A percentile compares a stretch with the other conserved stretches of the same genome.
Conservation (phyloP, 2,797 vertebrate species). For the Hydrocynus forskahlii region DNA sequence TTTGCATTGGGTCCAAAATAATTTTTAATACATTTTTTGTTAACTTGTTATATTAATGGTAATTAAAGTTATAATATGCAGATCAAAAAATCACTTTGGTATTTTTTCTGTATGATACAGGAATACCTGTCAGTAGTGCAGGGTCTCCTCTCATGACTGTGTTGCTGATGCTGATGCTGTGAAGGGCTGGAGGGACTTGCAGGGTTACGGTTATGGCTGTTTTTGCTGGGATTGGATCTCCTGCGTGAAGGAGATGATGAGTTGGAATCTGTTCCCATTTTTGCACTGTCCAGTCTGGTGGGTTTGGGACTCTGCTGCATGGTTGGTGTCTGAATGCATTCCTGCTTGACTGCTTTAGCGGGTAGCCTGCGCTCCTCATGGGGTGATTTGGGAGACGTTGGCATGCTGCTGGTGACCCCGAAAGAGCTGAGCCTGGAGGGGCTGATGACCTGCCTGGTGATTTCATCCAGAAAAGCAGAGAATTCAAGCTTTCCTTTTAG, state of each 20-base stretch:
- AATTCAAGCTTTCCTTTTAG: slow-evolving; percentile 81
- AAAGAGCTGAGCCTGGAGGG: slow-evolving; percentile 77
- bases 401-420: slow-evolving; percentile 61
- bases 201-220: slow-evolving; percentile 41
- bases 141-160: slow-evolving; percentile 43
- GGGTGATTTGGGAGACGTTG: slow-evolving; percentile 32
- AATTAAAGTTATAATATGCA: no score
- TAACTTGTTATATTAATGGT: no score
- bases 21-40: background rate
- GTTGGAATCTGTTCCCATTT: slow-evolving; percentile 37
- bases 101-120: background rate
- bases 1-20: background rate
- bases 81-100: no score
- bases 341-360: slow-evolving; percentile 49
- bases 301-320: slow-evolving; percentile 55
- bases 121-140: slow-evolving; percentile 58
- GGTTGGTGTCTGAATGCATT: slow-evolving; percentile 36
- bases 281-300: slow-evolving; percentile 48
- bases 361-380: slow-evolving; percentile 9
- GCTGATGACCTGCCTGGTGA: slow-evolving; percentile 83
- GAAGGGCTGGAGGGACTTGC: slow-evolving; percentile 56
- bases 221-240: slow-evolving; percentile 60
- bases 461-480: slow-evolving; percentile 86
- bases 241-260: slow-evolving; percentile 46
- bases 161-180: slow-evolving; percentile 35